These are phyloP conservation scores for Poicephalus gulielmi DNA, from an alignment of 2,113 vertebrate species.

Conservation along the genomic window DNA sequence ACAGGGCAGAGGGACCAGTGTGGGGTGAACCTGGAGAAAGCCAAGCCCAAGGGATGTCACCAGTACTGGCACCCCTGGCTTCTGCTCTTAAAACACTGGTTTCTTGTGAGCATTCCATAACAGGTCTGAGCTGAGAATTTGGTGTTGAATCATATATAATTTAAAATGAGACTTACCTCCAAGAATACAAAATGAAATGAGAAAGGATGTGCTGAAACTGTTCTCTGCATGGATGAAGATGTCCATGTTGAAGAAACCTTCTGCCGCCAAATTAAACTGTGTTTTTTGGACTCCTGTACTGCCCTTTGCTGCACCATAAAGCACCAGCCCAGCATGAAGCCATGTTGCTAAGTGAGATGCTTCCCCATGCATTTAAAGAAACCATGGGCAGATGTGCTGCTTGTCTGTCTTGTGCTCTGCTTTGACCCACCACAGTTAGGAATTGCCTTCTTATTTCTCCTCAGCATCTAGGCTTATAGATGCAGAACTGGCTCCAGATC, in stretches of 20 bases:
- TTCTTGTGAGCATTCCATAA: neutral
- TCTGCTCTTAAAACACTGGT: neutral
- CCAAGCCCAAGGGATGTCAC: neutral
- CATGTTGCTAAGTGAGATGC: neutral
- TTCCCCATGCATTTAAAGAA: neutral
- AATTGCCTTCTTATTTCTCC: neutral
- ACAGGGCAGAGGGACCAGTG: fast-evolving
- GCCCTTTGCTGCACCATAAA: neutral
- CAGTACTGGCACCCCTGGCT: neutral
- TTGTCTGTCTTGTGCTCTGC: neutral
- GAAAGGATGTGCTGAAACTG: neutral
- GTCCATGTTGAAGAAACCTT: fast-evolving
- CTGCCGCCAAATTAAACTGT: neutral
- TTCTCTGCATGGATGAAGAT: neutral
- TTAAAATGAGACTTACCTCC: neutral
- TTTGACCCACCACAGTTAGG: neutral
- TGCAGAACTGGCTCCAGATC: neutral
- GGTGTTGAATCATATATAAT: neutral
- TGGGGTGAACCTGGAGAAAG: neutral
- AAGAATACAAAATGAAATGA: fast-evolving
- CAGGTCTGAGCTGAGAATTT: neutral
- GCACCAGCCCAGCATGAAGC: neutral
- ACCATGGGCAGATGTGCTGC: fast-evolving
- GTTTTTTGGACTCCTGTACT: neutral
- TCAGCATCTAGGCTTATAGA: neutral